A percentile compares a stretch with the other conserved stretches of the same genome.
phyloP scores from a whole-genome alignment of 2,113 vertebrate genomes.

The Crocuta crocuta region DNA sequence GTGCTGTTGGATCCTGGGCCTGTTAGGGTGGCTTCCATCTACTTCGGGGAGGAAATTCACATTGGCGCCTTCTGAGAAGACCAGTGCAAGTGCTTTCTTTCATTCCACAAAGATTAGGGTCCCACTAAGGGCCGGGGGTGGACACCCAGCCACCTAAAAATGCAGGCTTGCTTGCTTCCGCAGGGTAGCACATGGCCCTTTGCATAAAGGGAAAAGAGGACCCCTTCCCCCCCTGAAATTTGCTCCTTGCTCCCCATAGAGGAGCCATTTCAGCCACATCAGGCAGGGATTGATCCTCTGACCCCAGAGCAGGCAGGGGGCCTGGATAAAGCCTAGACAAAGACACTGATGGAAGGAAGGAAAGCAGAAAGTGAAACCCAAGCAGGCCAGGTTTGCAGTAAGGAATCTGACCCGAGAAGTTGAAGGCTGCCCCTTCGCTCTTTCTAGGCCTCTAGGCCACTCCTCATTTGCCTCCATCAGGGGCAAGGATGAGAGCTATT shows the following conservation, averaged over 20 bases:
- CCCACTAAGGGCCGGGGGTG: not conserved
- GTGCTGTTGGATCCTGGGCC: not conserved
- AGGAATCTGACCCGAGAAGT: slow-evolving; percentile 44
- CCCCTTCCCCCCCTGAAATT: not conserved
- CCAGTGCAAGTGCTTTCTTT: not conserved
- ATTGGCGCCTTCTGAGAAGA: not conserved
- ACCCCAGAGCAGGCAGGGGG: slow-evolving; percentile 55
- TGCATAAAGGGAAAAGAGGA: not conserved
- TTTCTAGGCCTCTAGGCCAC: not conserved
- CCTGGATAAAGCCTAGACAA: slow-evolving; percentile 65
- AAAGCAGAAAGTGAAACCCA: slow-evolving; percentile 62
- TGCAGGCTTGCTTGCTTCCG: not conserved
- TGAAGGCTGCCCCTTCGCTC: not conserved
- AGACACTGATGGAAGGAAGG: not conserved
- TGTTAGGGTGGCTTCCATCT: not conserved
- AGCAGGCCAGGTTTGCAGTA: not conserved
- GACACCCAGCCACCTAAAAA: not conserved
- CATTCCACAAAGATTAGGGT: not conserved
- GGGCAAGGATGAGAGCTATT: not conserved
- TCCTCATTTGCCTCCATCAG: not conserved
- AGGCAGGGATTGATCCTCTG: slow-evolving; percentile 44
- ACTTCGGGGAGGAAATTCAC: not conserved
- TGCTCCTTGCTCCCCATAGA: not conserved
- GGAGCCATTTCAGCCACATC: slow-evolving; percentile 39
- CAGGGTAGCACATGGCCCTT: not conserved